phyloP scores from a whole-genome alignment of 2,113 vertebrate genomes.

The Pungitius pungitius region DNA sequence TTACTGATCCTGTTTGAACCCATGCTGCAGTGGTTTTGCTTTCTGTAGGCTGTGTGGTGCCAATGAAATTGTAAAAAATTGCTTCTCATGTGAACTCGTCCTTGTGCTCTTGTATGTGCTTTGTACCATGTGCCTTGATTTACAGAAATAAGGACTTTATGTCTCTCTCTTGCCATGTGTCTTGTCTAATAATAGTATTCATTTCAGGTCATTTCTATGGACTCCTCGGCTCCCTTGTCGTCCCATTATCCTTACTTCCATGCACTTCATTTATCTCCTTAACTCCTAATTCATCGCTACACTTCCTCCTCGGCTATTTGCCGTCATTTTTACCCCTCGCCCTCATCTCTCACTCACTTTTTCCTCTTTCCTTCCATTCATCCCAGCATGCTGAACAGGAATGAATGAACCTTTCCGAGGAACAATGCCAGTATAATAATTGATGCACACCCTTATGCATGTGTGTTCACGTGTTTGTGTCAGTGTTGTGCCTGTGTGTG shows the following conservation, averaged over 20 bases:
- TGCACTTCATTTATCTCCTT: background rate
- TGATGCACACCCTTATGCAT: conserved; percentile 54
- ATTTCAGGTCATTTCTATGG: conserved; percentile 7
- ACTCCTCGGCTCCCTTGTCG: background rate
- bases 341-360: conserved; percentile 14
- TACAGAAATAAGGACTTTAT: background rate
- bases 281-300: background rate
- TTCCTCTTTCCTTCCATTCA: conserved; percentile 17
- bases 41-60: background rate
- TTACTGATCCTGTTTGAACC: background rate
- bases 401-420: conserved; percentile 71
- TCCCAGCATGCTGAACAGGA: conserved; percentile 55
- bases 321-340: background rate
- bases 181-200: background rate
- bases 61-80: conserved; percentile 23
- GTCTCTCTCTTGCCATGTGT: background rate
- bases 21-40: background rate
- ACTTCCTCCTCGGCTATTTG: conserved; percentile 22
- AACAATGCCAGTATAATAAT: conserved; percentile 75
- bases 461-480: background rate
- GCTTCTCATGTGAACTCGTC: background rate
- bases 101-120: conserved; percentile 18
- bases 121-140: conserved; percentile 18
- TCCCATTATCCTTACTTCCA: background rate
- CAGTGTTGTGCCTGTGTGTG: conserved; percentile 16